Evolutionary conservation across 2,888 invertebrate genomes (phyloP), one percentile per base, ranked within the genome.

Genomic region (Leptopilina syphax): DNA sequence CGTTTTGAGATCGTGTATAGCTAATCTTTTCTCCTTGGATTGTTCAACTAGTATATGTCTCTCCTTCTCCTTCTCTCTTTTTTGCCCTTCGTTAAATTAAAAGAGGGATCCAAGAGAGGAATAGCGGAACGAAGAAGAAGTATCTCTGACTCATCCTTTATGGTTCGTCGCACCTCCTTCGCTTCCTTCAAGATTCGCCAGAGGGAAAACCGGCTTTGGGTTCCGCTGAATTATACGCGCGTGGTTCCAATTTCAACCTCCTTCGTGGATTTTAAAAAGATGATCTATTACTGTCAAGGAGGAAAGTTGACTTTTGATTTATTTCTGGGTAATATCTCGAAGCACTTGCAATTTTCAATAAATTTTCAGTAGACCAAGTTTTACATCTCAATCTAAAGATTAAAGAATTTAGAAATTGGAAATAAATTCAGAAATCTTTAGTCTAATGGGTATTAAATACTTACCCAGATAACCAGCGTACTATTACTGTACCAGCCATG

Each of bases 111-210:
- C 77, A 78, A 82, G 86, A 65, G 85, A 83, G 44, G 44, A 83
- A 78, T 77, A 10, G 50, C 68, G 78, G 79, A 80, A 76, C 65
- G 83, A 81, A 47, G 47, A 3, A 50, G 50, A 50, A 50, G 50
- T 50, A 81, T 76, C 57, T 80, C 84, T 87, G 87, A 87, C 84
- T 87, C 87, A 88, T 88, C 85, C 85, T 84, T 50, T 84, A 78
- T 85, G 85, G 84, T 86, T 85, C 84, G 80, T 86, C 86, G 85
- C 84, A 85, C 82, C 83, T 84, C 50, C 10, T 50, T 50, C 81
- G 78, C 84, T 79, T 84, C 86, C 86, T 85, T 86, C 82, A 85
- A 80, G 86, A 85, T 84, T 84, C 82, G 83, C 86, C 82, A 82
- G 84, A 84, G 79, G 84, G 84, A 84, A 84, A 87, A 87, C 85